Percentiles rank a stretch among this genome's conserved stretches.
Evolutionary conservation across 2,888 invertebrate species (phyloP).

Genomic region (Callinectes sapidus): DNA sequence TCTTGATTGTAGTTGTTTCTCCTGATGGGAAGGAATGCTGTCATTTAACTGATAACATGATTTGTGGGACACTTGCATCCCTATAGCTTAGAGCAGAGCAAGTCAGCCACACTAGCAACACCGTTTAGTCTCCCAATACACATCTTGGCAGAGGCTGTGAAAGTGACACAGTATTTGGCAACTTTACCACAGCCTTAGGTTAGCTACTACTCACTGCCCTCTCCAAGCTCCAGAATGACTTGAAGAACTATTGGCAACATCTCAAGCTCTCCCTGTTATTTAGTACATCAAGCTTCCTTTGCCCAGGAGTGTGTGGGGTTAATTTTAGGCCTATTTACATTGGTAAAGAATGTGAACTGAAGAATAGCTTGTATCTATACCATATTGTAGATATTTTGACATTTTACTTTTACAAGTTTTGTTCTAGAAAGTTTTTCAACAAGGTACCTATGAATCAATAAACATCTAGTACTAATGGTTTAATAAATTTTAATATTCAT

Average conservation of each 20-base stretch:
- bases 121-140: not conserved
- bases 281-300: not conserved
- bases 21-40: not conserved
- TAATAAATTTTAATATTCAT: not conserved
- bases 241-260: not conserved
- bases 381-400: not conserved
- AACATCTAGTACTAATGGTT: not conserved
- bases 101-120: conserved; percentile 8
- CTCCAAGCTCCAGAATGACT: not conserved
- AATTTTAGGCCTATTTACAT: not conserved
- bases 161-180: conserved; percentile 33
- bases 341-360: not conserved
- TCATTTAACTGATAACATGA: not conserved
- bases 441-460: not conserved
- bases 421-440: not conserved
- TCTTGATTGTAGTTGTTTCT: not conserved
- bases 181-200: not conserved
- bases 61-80: not conserved
- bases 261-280: not conserved
- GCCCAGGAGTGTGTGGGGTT: not conserved
- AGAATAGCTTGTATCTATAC: not conserved
- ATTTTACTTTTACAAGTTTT: not conserved
- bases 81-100: not conserved
- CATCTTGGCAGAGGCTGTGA: conserved; percentile 1
- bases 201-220: not conserved